Percentiles rank a stretch among this genome's conserved stretches.
Evolutionary conservation across 2,888 invertebrate genomes (phyloP).

Genomic region (Campopleginae sp.): DNA sequence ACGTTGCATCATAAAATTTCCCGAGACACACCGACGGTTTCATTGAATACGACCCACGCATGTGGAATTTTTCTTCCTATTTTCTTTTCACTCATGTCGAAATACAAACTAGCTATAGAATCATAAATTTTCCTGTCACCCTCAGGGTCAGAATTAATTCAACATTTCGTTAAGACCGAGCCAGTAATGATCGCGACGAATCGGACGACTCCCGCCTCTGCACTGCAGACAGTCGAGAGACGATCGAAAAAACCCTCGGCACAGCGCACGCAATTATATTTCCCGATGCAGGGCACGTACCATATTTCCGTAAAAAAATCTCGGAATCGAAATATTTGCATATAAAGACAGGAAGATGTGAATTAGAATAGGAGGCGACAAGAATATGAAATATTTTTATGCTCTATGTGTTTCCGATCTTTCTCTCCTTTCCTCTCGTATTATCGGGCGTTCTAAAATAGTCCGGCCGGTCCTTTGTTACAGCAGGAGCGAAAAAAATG

Average conservation of each 20-base stretch:
- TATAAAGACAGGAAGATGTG: not conserved
- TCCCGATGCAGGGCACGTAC: not conserved
- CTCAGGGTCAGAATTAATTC: not conserved
- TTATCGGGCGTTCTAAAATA: not conserved
- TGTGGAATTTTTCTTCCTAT: not conserved
- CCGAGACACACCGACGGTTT: too few relatives aligned
- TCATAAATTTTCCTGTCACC: not conserved
- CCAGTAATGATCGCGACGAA: too few relatives aligned
- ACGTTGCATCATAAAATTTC: not conserved
- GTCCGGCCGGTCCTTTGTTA: not conserved
- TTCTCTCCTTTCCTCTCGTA: not conserved
- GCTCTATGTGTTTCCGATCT: not conserved
- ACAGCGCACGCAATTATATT: not conserved
- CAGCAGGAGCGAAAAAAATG: not conserved
- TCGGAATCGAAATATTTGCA: not conserved
- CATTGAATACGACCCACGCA: not conserved
- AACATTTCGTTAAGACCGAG: not conserved
- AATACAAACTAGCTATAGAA: not conserved
- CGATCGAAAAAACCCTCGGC: not conserved
- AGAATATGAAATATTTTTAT: not conserved
- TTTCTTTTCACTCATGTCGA: not conserved
- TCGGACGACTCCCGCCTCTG: too few relatives aligned
- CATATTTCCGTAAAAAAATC: not conserved
- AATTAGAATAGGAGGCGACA: not conserved
- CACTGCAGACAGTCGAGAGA: not conserved